A percentile compares a stretch with the other conserved stretches of the same genome.
phyloP scores from a whole-genome alignment of 2,797 vertebrate genomes.

The Anguilla megastoma region DNA sequence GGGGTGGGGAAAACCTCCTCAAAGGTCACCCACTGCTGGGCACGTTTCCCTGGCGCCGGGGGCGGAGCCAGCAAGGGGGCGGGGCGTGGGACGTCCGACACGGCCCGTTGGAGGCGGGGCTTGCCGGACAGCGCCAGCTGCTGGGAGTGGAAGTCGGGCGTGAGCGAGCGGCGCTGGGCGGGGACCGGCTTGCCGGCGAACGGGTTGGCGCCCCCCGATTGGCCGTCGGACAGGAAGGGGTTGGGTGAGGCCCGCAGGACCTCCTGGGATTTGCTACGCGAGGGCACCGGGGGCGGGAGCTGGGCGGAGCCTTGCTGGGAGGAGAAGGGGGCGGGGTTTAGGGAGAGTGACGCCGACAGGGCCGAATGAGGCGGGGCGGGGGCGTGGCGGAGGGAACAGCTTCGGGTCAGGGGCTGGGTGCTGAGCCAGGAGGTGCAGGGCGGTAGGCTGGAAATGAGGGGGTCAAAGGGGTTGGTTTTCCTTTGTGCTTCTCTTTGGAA shows the following conservation, averaged over 20 bases:
- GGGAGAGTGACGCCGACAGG: slow-evolving; percentile 66
- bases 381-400: slow-evolving; percentile 53
- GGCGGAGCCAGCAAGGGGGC: slow-evolving; percentile 55
- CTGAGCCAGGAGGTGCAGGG: slow-evolving; percentile 70
- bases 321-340: slow-evolving; percentile 66
- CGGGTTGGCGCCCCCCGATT: slow-evolving; percentile 72
- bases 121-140: slow-evolving; percentile 41
- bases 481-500: slow-evolving; percentile 78
- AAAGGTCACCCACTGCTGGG: slow-evolving; percentile 91
- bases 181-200: slow-evolving; percentile 66
- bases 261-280: slow-evolving; percentile 80
- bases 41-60: slow-evolving; percentile 56
- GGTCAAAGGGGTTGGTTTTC: slow-evolving; percentile 80
- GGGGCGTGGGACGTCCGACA: slow-evolving; percentile 47
- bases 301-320: slow-evolving; percentile 64
- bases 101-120: slow-evolving; percentile 59
- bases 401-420: slow-evolving; percentile 74
- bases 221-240: slow-evolving; percentile 65
- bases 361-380: slow-evolving; percentile 61
- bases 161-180: slow-evolving; percentile 70
- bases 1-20: slow-evolving; percentile 74
- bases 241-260: slow-evolving; percentile 70
- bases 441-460: slow-evolving; percentile 76
- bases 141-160: slow-evolving; percentile 63
- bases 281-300: slow-evolving; percentile 71